Evolutionary conservation across 1,140 invertebrate species (phyloP).

Genomic region (Heliothis subflexa): DNA sequence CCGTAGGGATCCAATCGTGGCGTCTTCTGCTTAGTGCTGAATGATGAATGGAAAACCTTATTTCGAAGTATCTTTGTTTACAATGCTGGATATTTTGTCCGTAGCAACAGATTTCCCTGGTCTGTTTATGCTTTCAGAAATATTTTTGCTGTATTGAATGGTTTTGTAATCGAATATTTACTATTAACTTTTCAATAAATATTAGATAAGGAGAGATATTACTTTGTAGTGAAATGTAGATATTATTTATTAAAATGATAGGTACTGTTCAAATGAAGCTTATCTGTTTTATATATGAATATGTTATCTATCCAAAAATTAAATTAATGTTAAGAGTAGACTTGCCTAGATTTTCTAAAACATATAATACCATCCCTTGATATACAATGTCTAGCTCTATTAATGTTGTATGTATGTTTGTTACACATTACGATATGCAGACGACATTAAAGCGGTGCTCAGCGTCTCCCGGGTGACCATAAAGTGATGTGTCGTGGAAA

Average conservation of each 20-base stretch:
- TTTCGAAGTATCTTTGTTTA: slow-evolving; percentile 34
- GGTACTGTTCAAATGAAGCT: no score
- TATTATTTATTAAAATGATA: no score
- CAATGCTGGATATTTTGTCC: slow-evolving; percentile 17
- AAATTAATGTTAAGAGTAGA: no score
- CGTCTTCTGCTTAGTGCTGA: slow-evolving; percentile 50
- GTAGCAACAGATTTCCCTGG: background rate
- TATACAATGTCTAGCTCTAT: background rate
- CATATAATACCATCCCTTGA: no score
- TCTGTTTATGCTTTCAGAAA: no score
- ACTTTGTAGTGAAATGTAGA: no score
- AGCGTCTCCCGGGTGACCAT: slow-evolving; percentile 47
- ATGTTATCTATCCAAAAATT: no score
- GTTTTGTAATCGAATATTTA: background rate
- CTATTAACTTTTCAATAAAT: no score
- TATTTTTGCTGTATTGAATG: no score
- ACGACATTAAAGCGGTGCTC: slow-evolving; percentile 52
- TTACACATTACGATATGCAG: slow-evolving; percentile 33
- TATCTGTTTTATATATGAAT: no score
- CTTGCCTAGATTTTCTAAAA: background rate
- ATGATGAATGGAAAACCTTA: slow-evolving; percentile 49
- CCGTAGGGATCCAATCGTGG: slow-evolving; percentile 52
- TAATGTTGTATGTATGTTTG: background rate
- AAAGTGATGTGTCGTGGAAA: slow-evolving; percentile 61
- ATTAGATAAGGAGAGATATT: no score